A percentile compares a stretch with the other conserved stretches of the same genome.
Evolutionary conservation across 2,797 vertebrate genomes (phyloP).

Genomic region (Siniperca obscura): DNA sequence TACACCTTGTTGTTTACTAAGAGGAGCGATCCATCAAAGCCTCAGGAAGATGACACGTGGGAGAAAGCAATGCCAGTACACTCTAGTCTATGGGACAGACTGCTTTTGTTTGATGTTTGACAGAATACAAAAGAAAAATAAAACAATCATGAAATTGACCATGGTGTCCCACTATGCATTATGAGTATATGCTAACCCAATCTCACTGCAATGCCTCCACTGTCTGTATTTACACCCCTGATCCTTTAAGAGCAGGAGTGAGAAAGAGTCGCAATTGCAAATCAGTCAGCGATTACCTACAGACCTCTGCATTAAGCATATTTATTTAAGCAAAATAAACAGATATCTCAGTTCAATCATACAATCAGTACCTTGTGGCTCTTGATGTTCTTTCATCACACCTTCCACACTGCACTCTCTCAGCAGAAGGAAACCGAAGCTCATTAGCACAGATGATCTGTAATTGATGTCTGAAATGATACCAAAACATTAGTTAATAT

Average conservation of each 20-base stretch:
- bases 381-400: constrained; percentile 65
- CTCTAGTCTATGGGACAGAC: constrained; percentile 39
- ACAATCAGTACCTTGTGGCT: constrained; percentile 58
- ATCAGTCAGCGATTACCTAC: constrained; percentile 35
- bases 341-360: constrained; percentile 61
- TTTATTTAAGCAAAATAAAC: constrained; percentile 60
- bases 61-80: constrained; percentile 51
- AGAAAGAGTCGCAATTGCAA: constrained; percentile 30
- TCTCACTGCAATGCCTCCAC: no score
- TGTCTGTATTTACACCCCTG: no score
- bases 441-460: constrained; percentile 77
- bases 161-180: background rate
- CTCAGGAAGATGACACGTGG: constrained; percentile 53
- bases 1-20: constrained; percentile 71
- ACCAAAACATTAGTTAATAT: constrained; percentile 79
- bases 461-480: constrained; percentile 73
- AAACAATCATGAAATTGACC: constrained; percentile 23
- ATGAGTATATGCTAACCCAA: background rate
- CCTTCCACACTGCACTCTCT: constrained; percentile 45
- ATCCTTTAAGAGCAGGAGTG: constrained; percentile 20
- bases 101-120: constrained; percentile 51
- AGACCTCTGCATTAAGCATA: constrained; percentile 33
- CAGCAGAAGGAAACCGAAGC: constrained; percentile 60
- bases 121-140: constrained; percentile 17
- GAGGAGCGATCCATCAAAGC: constrained; percentile 70